Evolutionary conservation across 1,140 invertebrate species (phyloP), one percentile per base, ranked within the genome.

Genomic region (Bilobella aurantiaca): DNA sequence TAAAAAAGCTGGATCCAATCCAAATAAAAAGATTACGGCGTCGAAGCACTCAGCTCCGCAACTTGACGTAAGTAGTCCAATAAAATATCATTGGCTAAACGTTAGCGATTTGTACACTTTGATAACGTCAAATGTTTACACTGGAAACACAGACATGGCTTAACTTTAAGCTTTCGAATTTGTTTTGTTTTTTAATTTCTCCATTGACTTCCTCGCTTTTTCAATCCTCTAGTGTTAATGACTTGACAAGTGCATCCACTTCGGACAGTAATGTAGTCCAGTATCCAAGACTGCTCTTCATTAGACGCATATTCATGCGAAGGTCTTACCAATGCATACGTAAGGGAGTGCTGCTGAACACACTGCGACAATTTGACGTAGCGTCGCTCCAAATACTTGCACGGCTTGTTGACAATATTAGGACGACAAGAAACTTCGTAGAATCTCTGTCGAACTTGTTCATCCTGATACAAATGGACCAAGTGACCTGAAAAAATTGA

Each of bases 171-270:
- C n/a, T n/a, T n/a, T n/a, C n/a, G n/a, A 42, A 42, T 18, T 42
- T 42, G 8, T 42, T 8, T 8, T 8, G 18, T 12, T 12, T 42
- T 3, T 58, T 31, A 58, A 12, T 31, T 12, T 25, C 29, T 58
- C 21, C 57, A 25, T 12, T 25, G 5, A 25, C 25, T 14, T 8
- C 12, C 16, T 42, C 32, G 8, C 30, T 62, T 62, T 8, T 42
- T 42, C 59, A 30, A 3, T 8, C 14, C 46, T 8, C 29, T 34
- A 12, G 12, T n/a, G 16, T 31, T 70, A 65, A 69, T 79, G 32
- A 90, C 80, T 76, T 88, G 85, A 76, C 90, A 93, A 69, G 86
- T 83, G 78, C 90, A 93, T 3, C 89, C 90, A 70, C 86, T 87
- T 60, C 89, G 81, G 37, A 91, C 83, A 69, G 79, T 80, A 65